Evolutionary conservation across 2,888 invertebrate genomes (phyloP).

Genomic region (Metellina segmentata): DNA sequence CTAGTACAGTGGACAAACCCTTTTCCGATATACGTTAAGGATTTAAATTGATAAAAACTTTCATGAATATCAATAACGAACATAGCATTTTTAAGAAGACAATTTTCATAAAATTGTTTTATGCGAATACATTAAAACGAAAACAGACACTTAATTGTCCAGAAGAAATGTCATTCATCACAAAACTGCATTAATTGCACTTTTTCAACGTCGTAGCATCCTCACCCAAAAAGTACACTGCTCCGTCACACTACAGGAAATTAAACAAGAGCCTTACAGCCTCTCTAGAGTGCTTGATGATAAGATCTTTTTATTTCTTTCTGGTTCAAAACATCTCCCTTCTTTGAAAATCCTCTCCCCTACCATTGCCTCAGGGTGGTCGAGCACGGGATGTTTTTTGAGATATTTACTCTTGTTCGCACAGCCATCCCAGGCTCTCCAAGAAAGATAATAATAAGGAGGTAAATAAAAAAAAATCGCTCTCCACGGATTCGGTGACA

Average conservation of each 20-base stretch:
- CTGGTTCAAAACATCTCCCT: constrained; percentile 1
- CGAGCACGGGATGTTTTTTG: constrained; percentile 39
- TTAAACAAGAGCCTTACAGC: constrained; percentile 55
- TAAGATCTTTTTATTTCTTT: constrained; percentile 3
- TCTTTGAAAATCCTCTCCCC: constrained; percentile 16
- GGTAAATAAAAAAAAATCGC: constrained; percentile 53
- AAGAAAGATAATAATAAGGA: constrained; percentile 54
- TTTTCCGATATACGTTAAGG: too few relatives aligned
- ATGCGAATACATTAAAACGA: not conserved
- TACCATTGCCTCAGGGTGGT: not conserved
- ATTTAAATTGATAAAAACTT: not conserved
- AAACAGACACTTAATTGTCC: not conserved
- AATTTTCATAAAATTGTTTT: not conserved
- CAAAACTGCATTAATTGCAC: constrained; percentile 4
- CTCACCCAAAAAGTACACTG: too few relatives aligned
- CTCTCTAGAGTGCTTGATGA: constrained; percentile 40
- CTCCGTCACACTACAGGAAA: constrained; percentile 44
- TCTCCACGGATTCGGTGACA: constrained; percentile 14
- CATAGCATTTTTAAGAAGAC: constrained; percentile 8
- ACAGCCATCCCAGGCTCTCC: not conserved
- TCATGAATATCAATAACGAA: not conserved
- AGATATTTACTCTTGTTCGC: constrained; percentile 58
- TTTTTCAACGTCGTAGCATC: not conserved
- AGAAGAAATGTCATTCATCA: not conserved
- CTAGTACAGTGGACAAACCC: too few relatives aligned